Evolutionary conservation across 1,140 invertebrate genomes (phyloP).

Genomic region (Temnothorax longispinosus): DNA sequence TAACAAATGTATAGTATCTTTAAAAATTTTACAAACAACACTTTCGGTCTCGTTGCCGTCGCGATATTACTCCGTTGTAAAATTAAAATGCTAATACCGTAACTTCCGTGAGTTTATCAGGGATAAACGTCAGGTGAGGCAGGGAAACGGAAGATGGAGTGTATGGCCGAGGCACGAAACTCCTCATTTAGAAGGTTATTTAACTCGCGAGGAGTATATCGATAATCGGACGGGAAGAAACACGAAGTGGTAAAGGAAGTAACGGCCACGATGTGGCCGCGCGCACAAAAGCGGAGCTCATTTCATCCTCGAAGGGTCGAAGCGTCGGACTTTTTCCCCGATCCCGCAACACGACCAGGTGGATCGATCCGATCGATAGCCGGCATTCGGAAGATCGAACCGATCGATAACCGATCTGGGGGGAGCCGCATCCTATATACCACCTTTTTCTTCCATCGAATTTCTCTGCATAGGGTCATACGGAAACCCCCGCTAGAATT

Average conservation of each 20-base stretch:
- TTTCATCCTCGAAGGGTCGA: slow-evolving; percentile 50
- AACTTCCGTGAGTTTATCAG: slow-evolving; percentile 36
- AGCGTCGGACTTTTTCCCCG: neutral
- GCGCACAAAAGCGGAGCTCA: slow-evolving; percentile 16
- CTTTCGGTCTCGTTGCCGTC: neutral
- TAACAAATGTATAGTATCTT: neutral
- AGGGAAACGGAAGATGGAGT: neutral
- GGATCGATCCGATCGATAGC: slow-evolving; percentile 63
- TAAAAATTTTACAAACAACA: neutral
- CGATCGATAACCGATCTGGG: slow-evolving; percentile 55
- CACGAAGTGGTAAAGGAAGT: slow-evolving; percentile 8
- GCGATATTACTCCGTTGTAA: neutral
- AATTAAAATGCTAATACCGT: slow-evolving; percentile 30
- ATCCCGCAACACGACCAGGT: slow-evolving; percentile 9
- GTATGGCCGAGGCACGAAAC: slow-evolving; percentile 26
- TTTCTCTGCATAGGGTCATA: slow-evolving; percentile 40
- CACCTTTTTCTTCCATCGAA: slow-evolving; percentile 21
- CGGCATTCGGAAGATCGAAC: slow-evolving; percentile 54
- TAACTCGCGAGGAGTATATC: slow-evolving; percentile 41
- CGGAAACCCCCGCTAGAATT: slow-evolving; percentile 30
- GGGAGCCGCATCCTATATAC: neutral
- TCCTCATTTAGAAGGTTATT: slow-evolving; percentile 41
- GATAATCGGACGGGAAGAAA: slow-evolving; percentile 27
- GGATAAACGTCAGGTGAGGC: slow-evolving; percentile 10
- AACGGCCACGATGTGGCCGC: neutral